Evolutionary conservation across 53 echinoderm and acorn worm species (phyloP).

Genomic region (Pentamera pediparva): DNA sequence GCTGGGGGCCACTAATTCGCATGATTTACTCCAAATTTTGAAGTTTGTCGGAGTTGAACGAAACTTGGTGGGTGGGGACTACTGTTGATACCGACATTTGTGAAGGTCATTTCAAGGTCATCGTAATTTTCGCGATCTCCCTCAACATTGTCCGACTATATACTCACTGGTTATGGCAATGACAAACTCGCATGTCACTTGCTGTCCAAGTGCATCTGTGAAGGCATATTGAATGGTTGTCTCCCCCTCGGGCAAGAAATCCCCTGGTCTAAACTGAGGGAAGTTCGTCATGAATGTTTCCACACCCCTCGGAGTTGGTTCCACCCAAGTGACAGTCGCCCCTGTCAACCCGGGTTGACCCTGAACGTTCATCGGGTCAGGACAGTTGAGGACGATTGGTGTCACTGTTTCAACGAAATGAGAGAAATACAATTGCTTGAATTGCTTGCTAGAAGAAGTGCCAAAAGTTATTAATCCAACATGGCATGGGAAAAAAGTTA

Average conservation of each 20-base stretch:
- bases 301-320: slow-evolving; percentile 11
- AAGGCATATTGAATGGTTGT: neutral
- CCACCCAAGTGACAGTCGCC: neutral
- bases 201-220: neutral
- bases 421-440: neutral
- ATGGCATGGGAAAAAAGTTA: no score
- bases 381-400: slow-evolving; percentile 5
- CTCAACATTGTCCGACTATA: no score
- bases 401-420: neutral
- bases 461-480: no score
- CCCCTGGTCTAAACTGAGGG: neutral
- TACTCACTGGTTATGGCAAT: slow-evolving; percentile 9
- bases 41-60: no score
- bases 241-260: neutral
- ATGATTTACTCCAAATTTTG: no score
- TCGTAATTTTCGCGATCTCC: no score
- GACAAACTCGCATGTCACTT: neutral
- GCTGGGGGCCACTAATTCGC: no score
- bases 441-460: no score
- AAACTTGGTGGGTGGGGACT: no score
- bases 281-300: neutral
- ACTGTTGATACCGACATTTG: no score
- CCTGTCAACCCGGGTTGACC: neutral
- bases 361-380: neutral
- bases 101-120: no score